Base-by-base conservation (phyloP, 1,140 invertebrate genomes). In the Leptonema lineaticorne region DNA sequence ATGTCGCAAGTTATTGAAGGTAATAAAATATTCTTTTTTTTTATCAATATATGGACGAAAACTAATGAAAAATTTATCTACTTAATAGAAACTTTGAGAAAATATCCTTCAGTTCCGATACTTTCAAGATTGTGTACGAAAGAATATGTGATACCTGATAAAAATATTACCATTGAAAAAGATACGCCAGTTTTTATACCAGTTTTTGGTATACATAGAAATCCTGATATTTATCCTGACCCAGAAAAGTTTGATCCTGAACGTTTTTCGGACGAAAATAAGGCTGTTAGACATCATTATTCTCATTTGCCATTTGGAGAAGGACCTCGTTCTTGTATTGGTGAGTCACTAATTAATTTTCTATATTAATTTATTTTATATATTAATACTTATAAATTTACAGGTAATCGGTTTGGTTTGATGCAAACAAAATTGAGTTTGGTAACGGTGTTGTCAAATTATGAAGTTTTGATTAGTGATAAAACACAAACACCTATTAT, bases 281-380 rank as follows among this genome's bases (percentile, higher is more conserved):
- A 71, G 33, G 75, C 69, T 41, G 70, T 74, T 14, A 72, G 82
- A 68, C 78, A 78, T 69, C 74, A 76, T 0, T 82, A 79, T 22
- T 70, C 77, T 3, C 84, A 81, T 70, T 45, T 85, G 45, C 79
- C 83, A 2, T 88, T 88, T 74, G 84, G 84, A 7, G 85, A 85
- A 66, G 85, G 85, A 8, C 78, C 79, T 1, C 74, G 85, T 46
- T 81, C 84, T 67, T 86, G 85, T 70, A 84, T 86, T 64, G 85
- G 83, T 84, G 74, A 37, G n/a, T n/a, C n/a, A n/a, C n/a, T n/a
- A n/a, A n/a, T n/a, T n/a, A n/a, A n/a, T n/a, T n/a, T n/a, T n/a
- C n/a, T n/a, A n/a, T n/a, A n/a, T n/a, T n/a, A n/a, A n/a, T n/a
- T n/a, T n/a, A n/a, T n/a, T n/a, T n/a, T n/a, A n/a, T n/a, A n/a